Conservation (phyloP, 2,113 vertebrate genomes). For the Spea multiplicata region DNA sequence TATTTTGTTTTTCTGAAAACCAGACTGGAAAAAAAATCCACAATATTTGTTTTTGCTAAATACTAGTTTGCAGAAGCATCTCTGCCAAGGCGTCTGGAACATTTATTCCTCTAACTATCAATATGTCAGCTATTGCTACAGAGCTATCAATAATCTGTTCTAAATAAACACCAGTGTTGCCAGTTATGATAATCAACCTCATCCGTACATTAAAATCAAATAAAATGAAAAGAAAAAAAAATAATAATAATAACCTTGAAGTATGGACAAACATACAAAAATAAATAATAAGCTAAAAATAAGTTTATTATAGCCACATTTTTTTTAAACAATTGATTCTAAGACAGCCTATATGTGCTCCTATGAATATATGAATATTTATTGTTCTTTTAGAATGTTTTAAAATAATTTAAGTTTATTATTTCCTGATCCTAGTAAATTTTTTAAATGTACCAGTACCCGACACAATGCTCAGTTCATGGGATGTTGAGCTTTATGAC, state of each 20-base stretch:
- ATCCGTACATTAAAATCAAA: conserved; percentile 13
- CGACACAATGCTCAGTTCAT: too few relatives aligned
- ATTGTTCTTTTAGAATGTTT: too few relatives aligned
- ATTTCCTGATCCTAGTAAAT: too few relatives aligned
- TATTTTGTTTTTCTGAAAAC: neutral
- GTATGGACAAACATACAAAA: neutral
- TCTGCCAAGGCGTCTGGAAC: conserved; percentile 30
- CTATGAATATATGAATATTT: too few relatives aligned
- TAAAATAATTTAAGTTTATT: too few relatives aligned
- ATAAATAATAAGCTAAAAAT: neutral
- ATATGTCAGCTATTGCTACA: conserved; percentile 34
- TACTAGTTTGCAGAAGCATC: neutral
- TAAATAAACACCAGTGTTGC: conserved; percentile 36
- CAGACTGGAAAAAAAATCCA: too few relatives aligned
- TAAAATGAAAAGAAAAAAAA: neutral
- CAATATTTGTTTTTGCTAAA: neutral
- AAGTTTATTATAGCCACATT: too few relatives aligned
- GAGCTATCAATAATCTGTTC: conserved; percentile 41
- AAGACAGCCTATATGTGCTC: too few relatives aligned
- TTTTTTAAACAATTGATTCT: too few relatives aligned
- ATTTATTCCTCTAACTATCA: conserved; percentile 36
- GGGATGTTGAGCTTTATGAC: too few relatives aligned
- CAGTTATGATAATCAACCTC: conserved; percentile 40
- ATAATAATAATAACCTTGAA: conserved; percentile 19
- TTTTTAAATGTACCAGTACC: too few relatives aligned